Conservation (phyloP, 2,797 vertebrate species). For the Naso thynnoides region DNA sequence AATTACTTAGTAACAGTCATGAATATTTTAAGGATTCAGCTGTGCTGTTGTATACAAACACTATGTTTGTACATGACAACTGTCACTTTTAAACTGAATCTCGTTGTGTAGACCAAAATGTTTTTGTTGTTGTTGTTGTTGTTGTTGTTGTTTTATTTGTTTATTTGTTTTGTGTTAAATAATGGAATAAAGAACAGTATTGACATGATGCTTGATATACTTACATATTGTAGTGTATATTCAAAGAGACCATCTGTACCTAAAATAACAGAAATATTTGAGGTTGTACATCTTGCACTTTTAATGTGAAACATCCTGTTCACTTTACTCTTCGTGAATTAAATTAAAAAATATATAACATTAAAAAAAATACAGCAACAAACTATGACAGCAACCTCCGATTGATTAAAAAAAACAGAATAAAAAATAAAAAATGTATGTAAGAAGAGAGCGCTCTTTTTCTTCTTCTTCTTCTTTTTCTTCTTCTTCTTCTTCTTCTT, state of each 20-base stretch:
- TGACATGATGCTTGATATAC: not conserved
- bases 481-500: too few relatives aligned
- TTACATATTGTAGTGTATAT: not conserved
- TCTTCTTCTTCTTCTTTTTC: too few relatives aligned
- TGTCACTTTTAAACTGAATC: not conserved
- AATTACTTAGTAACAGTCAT: too few relatives aligned
- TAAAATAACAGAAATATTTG: not conserved
- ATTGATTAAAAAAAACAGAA: not conserved
- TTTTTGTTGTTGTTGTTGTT: not conserved
- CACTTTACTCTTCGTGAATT: not conserved
- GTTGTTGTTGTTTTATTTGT: too few relatives aligned
- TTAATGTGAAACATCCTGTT: not conserved
- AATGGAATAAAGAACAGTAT: slow-evolving; percentile 4
- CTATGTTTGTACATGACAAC: not conserved
- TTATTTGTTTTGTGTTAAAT: not conserved
- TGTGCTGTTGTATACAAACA: too few relatives aligned
- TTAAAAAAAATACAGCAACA: not conserved
- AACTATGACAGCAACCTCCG: not conserved
- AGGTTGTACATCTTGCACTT: not conserved
- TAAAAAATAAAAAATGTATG: not conserved
- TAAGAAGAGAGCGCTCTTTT: not conserved
- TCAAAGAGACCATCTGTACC: not conserved
- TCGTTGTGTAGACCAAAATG: not conserved
- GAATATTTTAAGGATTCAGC: too few relatives aligned
- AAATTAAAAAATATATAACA: too few relatives aligned